These are phyloP conservation scores for Cyprinodon variegatus DNA, from an alignment of 2,113 vertebrate species.

Conservation along the genomic window DNA sequence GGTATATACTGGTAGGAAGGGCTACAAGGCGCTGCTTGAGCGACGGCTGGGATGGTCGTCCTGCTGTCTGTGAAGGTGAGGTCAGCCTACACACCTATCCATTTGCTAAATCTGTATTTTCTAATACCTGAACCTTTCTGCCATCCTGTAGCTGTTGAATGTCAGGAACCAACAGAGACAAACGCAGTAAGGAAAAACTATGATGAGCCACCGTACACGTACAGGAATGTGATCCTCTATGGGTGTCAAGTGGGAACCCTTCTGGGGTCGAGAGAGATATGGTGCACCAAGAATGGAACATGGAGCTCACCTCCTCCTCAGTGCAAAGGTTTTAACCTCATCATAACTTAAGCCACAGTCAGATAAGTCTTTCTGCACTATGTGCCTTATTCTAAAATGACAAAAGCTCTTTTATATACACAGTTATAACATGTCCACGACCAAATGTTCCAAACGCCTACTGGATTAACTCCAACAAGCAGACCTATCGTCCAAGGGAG, in stretches of 20 bases:
- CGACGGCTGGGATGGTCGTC: slow-evolving; percentile 73
- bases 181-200: background rate
- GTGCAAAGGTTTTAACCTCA: slow-evolving; percentile 66
- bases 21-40: slow-evolving; percentile 59
- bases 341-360: background rate
- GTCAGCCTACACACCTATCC: background rate
- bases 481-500: slow-evolving; percentile 14
- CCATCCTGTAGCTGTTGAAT: slow-evolving; percentile 57
- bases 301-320: slow-evolving; percentile 70
- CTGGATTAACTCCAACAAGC: slow-evolving; percentile 1
- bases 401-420: background rate
- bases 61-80: slow-evolving; percentile 74
- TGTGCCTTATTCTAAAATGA: background rate
- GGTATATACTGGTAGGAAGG: slow-evolving; percentile 63
- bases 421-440: slow-evolving; percentile 60
- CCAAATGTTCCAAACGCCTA: slow-evolving; percentile 43
- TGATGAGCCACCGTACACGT: slow-evolving; percentile 22
- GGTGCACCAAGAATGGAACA: slow-evolving; percentile 69
- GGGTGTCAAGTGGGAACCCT: slow-evolving; percentile 54
- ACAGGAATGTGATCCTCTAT: slow-evolving; percentile 54
- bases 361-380: background rate
- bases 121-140: background rate
- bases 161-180: slow-evolving; percentile 35
- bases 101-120: background rate
- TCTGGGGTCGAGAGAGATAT: slow-evolving; percentile 53